Percentiles rank a stretch among this genome's conserved stretches.
Evolutionary conservation across 2,888 invertebrate genomes (phyloP).

Genomic region (Caenorhabditis sp.): DNA sequence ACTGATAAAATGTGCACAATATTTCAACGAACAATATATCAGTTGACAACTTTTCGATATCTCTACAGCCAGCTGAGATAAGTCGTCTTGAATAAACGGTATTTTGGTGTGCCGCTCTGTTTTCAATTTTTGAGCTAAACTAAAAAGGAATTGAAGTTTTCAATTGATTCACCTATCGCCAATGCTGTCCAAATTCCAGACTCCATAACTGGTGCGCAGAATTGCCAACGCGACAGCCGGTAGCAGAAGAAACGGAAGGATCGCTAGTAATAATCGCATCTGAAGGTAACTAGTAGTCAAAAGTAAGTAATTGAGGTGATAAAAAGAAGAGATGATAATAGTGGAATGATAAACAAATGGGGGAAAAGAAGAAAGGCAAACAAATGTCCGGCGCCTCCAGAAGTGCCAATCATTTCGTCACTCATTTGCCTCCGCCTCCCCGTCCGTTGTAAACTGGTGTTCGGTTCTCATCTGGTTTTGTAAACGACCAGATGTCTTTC

Average conservation of each 20-base stretch:
- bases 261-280: conserved; percentile 1
- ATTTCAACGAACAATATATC: too few relatives aligned
- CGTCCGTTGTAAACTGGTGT: neutral
- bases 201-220: conserved; percentile 41
- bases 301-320: neutral
- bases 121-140: too few relatives aligned
- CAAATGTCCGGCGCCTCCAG: too few relatives aligned
- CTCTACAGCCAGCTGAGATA: too few relatives aligned
- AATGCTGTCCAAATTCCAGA: conserved; percentile 23
- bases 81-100: too few relatives aligned
- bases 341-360: neutral
- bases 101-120: too few relatives aligned
- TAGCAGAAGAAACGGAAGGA: neutral
- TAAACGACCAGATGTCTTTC: conserved; percentile 14
- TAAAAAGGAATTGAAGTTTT: too few relatives aligned
- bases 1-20: too few relatives aligned
- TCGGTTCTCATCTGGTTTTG: conserved; percentile 11
- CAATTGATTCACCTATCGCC: conserved; percentile 36
- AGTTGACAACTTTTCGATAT: too few relatives aligned
- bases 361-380: neutral
- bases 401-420: conserved; percentile 41
- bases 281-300: neutral
- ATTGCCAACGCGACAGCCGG: neutral
- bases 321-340: conserved; percentile 2
- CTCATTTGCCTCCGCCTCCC: neutral